phyloP scores from a whole-genome alignment of 2,888 invertebrate species.

The Caenorhabditis sp. region DNA sequence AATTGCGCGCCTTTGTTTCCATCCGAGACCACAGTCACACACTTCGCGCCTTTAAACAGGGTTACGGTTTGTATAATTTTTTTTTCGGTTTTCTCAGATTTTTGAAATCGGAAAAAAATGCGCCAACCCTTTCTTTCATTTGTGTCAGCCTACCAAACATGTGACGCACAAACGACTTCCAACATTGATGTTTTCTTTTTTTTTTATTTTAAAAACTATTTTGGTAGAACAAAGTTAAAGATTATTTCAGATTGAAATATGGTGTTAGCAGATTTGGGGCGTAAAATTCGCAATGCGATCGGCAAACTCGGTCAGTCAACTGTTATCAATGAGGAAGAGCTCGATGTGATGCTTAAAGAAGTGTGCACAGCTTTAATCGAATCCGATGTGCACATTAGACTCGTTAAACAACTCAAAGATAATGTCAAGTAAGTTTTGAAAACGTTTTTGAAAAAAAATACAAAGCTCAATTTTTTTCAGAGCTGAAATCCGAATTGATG shows the following conservation, averaged over 20 bases:
- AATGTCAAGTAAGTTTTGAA: slow-evolving; percentile 80
- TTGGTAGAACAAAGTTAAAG: not conserved
- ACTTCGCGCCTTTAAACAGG: too few relatives aligned
- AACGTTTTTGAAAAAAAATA: not conserved
- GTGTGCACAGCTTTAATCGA: slow-evolving; percentile 90
- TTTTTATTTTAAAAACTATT: not conserved
- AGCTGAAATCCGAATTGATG: slow-evolving; percentile 89
- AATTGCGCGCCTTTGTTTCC: too few relatives aligned
- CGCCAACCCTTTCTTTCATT: not conserved
- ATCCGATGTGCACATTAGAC: slow-evolving; percentile 91
- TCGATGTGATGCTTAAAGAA: slow-evolving; percentile 94
- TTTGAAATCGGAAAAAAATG: not conserved
- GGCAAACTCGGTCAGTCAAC: slow-evolving; percentile 83
- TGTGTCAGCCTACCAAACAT: not conserved
- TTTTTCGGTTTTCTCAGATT: not conserved
- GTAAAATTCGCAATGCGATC: slow-evolving; percentile 97
- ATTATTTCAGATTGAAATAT: slow-evolving; percentile 74
- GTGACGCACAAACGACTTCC: slow-evolving; percentile 1
- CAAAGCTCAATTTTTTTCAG: slow-evolving; percentile 43
- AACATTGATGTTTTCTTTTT: slow-evolving; percentile 1
- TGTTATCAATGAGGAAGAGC: slow-evolving; percentile 78
- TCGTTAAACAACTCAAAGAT: slow-evolving; percentile 93
- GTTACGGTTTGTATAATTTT: too few relatives aligned
- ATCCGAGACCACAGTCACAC: too few relatives aligned
- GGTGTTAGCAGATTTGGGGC: slow-evolving; percentile 99